Conservation (phyloP, 2,797 vertebrate species). For the Philypnodon macrostomus region DNA sequence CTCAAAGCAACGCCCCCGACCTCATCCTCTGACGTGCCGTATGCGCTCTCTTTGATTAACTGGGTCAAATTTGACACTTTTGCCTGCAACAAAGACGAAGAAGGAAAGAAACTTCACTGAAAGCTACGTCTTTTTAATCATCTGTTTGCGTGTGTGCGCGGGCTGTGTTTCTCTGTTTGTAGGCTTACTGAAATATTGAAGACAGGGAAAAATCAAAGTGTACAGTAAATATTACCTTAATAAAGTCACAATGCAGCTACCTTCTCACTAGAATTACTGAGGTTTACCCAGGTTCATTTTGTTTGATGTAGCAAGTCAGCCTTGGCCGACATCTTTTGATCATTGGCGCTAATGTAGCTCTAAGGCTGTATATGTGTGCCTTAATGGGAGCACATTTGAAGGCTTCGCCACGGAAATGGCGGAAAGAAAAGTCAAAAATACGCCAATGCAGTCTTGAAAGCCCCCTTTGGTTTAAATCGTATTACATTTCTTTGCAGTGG, state of each 20-base stretch:
- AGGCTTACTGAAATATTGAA: slow-evolving; percentile 31
- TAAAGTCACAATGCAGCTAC: slow-evolving; percentile 47
- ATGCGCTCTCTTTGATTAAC: slow-evolving; percentile 65
- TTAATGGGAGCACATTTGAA: slow-evolving; percentile 25
- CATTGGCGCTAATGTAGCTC: slow-evolving; percentile 50
- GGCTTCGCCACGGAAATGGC: not conserved
- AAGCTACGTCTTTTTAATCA: slow-evolving; percentile 56
- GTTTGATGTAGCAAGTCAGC: slow-evolving; percentile 57
- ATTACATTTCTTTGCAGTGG: slow-evolving; percentile 21
- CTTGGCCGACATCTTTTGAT: slow-evolving; percentile 55
- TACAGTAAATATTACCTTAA: slow-evolving; percentile 60
- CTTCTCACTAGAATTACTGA: slow-evolving; percentile 24
- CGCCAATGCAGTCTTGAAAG: slow-evolving; percentile 22
- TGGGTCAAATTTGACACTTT: slow-evolving; percentile 54
- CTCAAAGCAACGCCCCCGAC: slow-evolving; percentile 58
- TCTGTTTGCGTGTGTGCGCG: slow-evolving; percentile 34
- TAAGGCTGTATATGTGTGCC: slow-evolving; percentile 19
- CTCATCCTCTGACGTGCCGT: slow-evolving; percentile 54
- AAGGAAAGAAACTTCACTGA: slow-evolving; percentile 43
- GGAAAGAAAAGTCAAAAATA: slow-evolving; percentile 21
- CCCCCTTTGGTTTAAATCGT: slow-evolving; percentile 22
- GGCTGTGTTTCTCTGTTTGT: slow-evolving; percentile 27
- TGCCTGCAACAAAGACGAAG: slow-evolving; percentile 46
- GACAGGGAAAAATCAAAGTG: slow-evolving; percentile 31
- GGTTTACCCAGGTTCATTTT: slow-evolving; percentile 30